Conservation (phyloP, 2,888 invertebrate genomes). For the Laspeyria flexula region DNA sequence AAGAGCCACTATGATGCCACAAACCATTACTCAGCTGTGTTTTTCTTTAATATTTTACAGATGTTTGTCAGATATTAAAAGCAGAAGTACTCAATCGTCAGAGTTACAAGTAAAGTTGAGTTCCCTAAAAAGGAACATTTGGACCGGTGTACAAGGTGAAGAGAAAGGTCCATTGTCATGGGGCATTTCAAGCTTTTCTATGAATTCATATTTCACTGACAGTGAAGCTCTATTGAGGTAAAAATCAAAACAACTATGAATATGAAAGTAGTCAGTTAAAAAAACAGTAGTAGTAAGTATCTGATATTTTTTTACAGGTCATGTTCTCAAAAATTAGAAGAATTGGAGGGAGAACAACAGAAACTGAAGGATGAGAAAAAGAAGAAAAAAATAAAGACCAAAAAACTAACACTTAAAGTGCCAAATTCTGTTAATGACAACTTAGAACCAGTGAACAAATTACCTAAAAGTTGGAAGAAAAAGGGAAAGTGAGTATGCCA, state of each 20-base stretch:
- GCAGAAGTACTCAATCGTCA: slow-evolving; percentile 77
- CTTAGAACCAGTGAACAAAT: slow-evolving; percentile 69
- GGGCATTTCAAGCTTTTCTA: slow-evolving; percentile 87
- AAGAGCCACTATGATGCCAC: too few species aligned
- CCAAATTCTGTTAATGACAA: slow-evolving; percentile 72
- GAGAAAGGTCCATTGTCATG: slow-evolving; percentile 88
- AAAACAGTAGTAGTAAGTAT: too few species aligned
- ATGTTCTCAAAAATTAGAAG: slow-evolving; percentile 88
- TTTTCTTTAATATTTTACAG: slow-evolving; percentile 49
- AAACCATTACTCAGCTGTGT: too few species aligned
- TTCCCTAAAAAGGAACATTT: slow-evolving; percentile 90
- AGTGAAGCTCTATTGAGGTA: slow-evolving; percentile 87
- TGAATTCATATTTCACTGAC: slow-evolving; percentile 83
- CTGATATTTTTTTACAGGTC: slow-evolving; percentile 72
- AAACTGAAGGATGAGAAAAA: slow-evolving; percentile 77
- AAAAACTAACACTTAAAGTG: slow-evolving; percentile 76
- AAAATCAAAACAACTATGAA: not conserved
- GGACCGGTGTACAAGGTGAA: slow-evolving; percentile 88
- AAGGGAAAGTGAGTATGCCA: slow-evolving; percentile 77
- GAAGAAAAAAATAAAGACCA: slow-evolving; percentile 78
- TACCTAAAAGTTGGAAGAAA: slow-evolving; percentile 75
- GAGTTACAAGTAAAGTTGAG: slow-evolving; percentile 89
- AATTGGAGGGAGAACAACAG: slow-evolving; percentile 74
- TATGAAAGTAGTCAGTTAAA: too few species aligned
- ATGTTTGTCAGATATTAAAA: slow-evolving; percentile 73